Base-by-base conservation (phyloP, 1,140 invertebrate genomes). In the Conus betulinus region DNA sequence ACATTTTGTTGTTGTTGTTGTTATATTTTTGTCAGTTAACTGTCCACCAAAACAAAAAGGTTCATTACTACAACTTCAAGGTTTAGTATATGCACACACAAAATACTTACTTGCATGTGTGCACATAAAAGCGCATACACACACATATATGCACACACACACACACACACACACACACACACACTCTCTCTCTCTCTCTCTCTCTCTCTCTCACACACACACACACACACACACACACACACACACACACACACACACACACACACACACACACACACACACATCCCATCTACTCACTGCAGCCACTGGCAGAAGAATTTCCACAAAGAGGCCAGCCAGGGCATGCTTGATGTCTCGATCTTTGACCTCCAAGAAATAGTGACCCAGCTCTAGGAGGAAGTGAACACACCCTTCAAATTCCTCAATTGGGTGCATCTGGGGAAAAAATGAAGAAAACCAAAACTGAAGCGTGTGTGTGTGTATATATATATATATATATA, bases 301-400 rank as follows among this genome's bases (percentile, higher is more conserved):
- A 86, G 99, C 99, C 39, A 99, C 98, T 6, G 99, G 99, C 87
- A 99, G 97, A 3, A 99, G 96, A 93, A 99, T 99, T 95, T 99
- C 99, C 57, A 99, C 99, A 96, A 99, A 99, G 20, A 99, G 96
- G 7, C 98, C 99, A 85, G 99, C 99, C 20, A 99, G 95, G 1
- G 99, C 98, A 39, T 99, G 99, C 93, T 99, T 99, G 11, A 99
- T 98, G 95, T 99, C 99, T 95, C 99, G 99, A 93, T 99, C 99
- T 95, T 99, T 99, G 39, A 95, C 93, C 96, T 99, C 99, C 5
- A 99, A 96, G 95, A 99, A 99, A 95, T 99, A 99, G 93, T 98
- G 98, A 5, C 98, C 99, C 95, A 99, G 98, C 94, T 99, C 99
- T 95, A 99, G 98, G 96, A 99, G 97, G 94, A 99, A 99, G 94